phyloP scores from a whole-genome alignment of 2,888 invertebrate genomes.

The Leucania comma region DNA sequence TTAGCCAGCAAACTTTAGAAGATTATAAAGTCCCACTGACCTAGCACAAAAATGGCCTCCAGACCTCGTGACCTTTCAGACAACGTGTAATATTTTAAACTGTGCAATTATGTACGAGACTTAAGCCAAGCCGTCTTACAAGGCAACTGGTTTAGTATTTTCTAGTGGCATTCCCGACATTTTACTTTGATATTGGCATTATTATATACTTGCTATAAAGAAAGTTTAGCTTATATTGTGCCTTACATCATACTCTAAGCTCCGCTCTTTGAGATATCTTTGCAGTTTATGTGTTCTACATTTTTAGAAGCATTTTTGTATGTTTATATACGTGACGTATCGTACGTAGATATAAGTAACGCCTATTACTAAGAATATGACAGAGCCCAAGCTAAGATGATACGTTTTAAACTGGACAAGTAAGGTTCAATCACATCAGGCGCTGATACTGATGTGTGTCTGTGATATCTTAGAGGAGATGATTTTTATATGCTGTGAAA shows the following conservation, averaged over 20 bases:
- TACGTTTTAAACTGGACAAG: too few species aligned
- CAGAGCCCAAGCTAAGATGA: too few species aligned
- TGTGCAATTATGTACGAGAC: slow-evolving; percentile 9
- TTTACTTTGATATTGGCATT: slow-evolving; percentile 1
- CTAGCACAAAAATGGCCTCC: slow-evolving; percentile 9
- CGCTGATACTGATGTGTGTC: too few species aligned
- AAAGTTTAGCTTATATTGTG: neutral
- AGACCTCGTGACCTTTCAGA: slow-evolving; percentile 27
- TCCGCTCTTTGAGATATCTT: neutral
- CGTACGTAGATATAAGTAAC: too few species aligned
- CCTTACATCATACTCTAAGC: neutral
- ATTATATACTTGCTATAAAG: neutral
- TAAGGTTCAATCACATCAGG: too few species aligned
- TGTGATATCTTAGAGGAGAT: neutral
- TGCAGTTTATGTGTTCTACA: too few species aligned
- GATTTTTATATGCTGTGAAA: neutral
- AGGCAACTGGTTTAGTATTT: neutral
- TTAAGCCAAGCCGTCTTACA: neutral
- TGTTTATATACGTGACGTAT: neutral
- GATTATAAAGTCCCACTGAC: neutral
- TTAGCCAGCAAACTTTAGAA: slow-evolving; percentile 5
- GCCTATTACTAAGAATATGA: too few species aligned
- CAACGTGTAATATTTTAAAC: slow-evolving; percentile 8
- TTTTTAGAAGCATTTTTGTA: neutral
- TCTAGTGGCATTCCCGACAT: neutral